Evolutionary conservation across 1,140 invertebrate genomes (phyloP), one percentile per base, ranked within the genome.

Genomic region (Leguminivora glycinivorella): DNA sequence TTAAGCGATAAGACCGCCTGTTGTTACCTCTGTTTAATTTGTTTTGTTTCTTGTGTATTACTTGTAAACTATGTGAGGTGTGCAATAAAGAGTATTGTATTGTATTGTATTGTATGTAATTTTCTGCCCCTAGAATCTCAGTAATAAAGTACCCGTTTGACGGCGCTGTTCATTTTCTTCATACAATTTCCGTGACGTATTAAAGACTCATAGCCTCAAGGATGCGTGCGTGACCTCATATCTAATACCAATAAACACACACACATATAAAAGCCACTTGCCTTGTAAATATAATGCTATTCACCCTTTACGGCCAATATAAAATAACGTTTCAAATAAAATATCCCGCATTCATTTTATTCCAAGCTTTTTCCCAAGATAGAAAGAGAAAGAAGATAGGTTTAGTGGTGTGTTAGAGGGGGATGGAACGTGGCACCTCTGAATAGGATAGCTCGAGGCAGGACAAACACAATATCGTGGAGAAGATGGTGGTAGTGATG

Each of bases 281-380:
- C 19, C 47, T 52, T 52, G 47, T 52, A 22, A 52, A 52, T 22
- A 52, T 52, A 47, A 63, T 63, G 26, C 58, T 22, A 63, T 63
- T 63, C 58, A 9, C 58, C 58, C n/a, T 58, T 58, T 58, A 58
- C 29, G 17, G 25, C n/a, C 26, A 10, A 63, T 31, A 60, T 60
- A 60, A 60, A 60, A 34, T 63, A 63, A 63, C 58, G 58, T 29
- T 63, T 63, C 58, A 34, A 63, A 63, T 63, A 63, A 63, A 63
- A 63, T 29, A 63, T 34, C 25, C 25, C 26, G 26, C 25, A 31
- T 63, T 63, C 58, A 63, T 63, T 63, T 63, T 63, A 63, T 63
- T 29, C 58, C 25, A 31, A 63, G 58, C 58, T 63, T 63, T 63
- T 63, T 63, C 58, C 26, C n/a, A 63, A 63, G 58, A 17, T 29